phyloP scores from a whole-genome alignment of 2,888 invertebrate genomes.

The Chrysolina haemoptera region DNA sequence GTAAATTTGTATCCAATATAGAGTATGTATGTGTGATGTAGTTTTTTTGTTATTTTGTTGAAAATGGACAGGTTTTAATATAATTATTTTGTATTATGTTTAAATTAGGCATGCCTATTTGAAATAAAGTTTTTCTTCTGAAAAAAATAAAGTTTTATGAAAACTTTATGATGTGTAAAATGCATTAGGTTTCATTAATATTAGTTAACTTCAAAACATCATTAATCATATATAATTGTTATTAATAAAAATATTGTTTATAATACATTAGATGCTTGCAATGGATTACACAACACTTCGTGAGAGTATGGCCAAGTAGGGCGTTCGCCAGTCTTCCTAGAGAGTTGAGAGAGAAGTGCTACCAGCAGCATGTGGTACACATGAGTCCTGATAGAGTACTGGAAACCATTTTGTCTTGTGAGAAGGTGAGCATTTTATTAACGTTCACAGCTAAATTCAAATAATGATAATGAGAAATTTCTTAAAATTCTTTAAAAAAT shows the following conservation, averaged over 20 bases:
- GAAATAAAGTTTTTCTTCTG: no score
- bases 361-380: slow-evolving; percentile 85
- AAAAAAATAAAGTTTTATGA: no score
- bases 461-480: neutral
- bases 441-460: neutral
- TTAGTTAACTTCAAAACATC: no score
- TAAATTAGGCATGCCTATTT: no score
- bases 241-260: slow-evolving; percentile 11
- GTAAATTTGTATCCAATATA: no score
- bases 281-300: slow-evolving; percentile 91
- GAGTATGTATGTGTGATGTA: no score
- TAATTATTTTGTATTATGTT: no score
- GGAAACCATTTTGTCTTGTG: slow-evolving; percentile 88
- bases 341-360: slow-evolving; percentile 87
- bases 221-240: neutral
- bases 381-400: slow-evolving; percentile 83
- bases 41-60: no score
- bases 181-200: no score
- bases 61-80: no score
- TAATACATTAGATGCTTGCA: slow-evolving; percentile 69
- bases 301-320: slow-evolving; percentile 92
- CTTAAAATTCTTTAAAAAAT: neutral
- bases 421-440: slow-evolving; percentile 70
- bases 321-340: slow-evolving; percentile 89
- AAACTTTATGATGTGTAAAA: no score